Base-by-base conservation (phyloP, 2,888 invertebrate species). In the Heteromurus nitidus region DNA sequence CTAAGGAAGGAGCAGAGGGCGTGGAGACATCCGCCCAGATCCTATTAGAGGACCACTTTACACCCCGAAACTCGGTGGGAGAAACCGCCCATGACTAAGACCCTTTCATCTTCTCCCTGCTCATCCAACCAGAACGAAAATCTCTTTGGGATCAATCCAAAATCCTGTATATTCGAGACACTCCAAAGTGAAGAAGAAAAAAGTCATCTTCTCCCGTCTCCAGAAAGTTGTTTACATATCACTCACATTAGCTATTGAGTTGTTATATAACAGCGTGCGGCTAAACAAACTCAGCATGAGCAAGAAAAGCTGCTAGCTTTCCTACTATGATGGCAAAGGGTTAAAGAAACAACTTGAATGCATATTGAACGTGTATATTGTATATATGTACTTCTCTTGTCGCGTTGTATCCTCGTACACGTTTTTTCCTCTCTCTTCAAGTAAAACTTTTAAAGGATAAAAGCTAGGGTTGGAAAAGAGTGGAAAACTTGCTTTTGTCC, bases 11-110 rank as follows among this genome's bases (percentile, higher is more conserved):
- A 53, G 44, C 26, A 9, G 83, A 85, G 62, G 85, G 85, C 83
- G 85, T 79, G 76, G 74, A 74, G 65, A 64, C 82, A 82, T 73
- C 85, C 85, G 85, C 85, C 85, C 85, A 83, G 80, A 73, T 85
- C 83, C 85, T 85, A 85, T 85, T 83, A 82, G 82, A 65, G 85
- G 82, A 82, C 85, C 85, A 85, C 83, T 85, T 85, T 85, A 85
- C 82, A 83, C 85, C 76, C 85, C 85, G 85, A 85, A 77, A 76
- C 74, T 82, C 82, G 83, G 79, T n/a, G 76, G 62, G 55, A 58
- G 65, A 80, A 82, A 58, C 81, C 83, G 83, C 85, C 85, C 82
- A 79, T 80, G 83, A 76, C 83, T 83, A 83, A 81, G 83, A 74
- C 80, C 80, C 80, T 80, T 74, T 80, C 74, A 74, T 69, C 74